Conservation (phyloP, 2,888 invertebrate species). For the Dasysyrphus tricinctus region DNA sequence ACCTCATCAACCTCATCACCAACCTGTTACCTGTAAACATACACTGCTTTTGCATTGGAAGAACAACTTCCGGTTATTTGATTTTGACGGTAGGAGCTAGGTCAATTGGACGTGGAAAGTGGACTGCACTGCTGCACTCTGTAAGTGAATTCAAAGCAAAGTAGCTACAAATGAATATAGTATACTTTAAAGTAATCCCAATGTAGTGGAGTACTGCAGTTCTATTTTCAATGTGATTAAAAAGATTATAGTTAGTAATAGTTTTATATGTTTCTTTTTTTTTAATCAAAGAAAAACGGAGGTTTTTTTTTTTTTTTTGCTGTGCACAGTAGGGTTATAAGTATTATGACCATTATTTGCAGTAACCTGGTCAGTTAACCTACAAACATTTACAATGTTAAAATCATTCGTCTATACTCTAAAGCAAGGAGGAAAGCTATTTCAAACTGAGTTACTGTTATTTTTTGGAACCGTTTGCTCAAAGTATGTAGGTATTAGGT, state of each 20-base stretch:
- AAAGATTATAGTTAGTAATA: neutral
- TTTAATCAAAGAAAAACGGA: neutral
- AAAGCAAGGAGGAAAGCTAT: no score
- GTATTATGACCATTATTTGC: neutral
- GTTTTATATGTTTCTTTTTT: neutral
- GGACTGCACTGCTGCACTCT: conserved; percentile 2
- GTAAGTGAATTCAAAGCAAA: neutral
- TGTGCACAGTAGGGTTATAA: neutral
- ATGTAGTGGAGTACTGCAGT: conserved; percentile 1
- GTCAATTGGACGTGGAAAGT: conserved; percentile 42
- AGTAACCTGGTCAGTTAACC: neutral
- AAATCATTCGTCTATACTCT: no score
- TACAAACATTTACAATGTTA: no score
- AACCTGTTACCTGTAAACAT: neutral
- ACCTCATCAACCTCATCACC: neutral
- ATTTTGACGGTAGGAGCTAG: conserved; percentile 26
- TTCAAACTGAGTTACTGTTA: no score
- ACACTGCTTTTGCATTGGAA: conserved; percentile 43
- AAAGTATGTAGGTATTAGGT: no score
- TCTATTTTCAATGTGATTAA: conserved; percentile 14
- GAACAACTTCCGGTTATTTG: conserved; percentile 55
- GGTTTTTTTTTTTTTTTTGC: neutral
- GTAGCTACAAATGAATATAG: no score
- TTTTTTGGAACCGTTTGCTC: no score
- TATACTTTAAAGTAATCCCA: neutral